Evolutionary conservation across 1,140 invertebrate genomes (phyloP), one percentile per base, ranked within the genome.

Genomic region (Saccostrea echinata): DNA sequence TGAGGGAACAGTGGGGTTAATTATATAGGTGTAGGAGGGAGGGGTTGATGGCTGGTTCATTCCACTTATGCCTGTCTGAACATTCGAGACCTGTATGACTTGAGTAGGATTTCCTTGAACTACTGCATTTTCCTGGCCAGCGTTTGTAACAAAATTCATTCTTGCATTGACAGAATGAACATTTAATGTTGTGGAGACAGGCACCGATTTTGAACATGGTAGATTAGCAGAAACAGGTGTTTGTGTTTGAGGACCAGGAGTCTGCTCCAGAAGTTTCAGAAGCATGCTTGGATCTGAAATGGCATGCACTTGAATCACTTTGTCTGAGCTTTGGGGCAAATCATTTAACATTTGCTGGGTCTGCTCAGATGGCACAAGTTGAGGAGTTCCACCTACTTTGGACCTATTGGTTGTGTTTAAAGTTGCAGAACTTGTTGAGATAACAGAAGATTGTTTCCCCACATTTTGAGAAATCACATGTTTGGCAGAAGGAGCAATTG

Each of bases 231-330:
- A 27, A 18, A 16, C 16, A 30, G 27, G 68, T 6, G 18, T 61
- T 21, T 61, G 55, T 76, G 68, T 33, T 33, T 76, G 24, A 76
- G 27, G 24, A 76, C 68, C 16, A 76, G 68, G 16, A 11, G 68
- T 30, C 24, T 76, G 68, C 30, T 76, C 68, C 68, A 76, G 27
- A 27, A 76, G 68, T 16, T 76, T 76, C 24, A 76, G 18, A 33
- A 76, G 27, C 68, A 76, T 76, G 68, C 27, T 76, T 30, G 68
- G 68, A 33, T 76, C 68, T 76, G 68, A 30, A 30, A 76, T 76
- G 27, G 68, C 18, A 30, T 76, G 68, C 27, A 76, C 68, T 33
- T 76, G 68, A 76, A 76, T 76, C 24, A 76, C 68, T 76, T 76
- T 76, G 27, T 76, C 68, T 76, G 68, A 76, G 16, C 27, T 30